Base-by-base conservation (phyloP, 2,113 vertebrate species). In the Numida meleagris region DNA sequence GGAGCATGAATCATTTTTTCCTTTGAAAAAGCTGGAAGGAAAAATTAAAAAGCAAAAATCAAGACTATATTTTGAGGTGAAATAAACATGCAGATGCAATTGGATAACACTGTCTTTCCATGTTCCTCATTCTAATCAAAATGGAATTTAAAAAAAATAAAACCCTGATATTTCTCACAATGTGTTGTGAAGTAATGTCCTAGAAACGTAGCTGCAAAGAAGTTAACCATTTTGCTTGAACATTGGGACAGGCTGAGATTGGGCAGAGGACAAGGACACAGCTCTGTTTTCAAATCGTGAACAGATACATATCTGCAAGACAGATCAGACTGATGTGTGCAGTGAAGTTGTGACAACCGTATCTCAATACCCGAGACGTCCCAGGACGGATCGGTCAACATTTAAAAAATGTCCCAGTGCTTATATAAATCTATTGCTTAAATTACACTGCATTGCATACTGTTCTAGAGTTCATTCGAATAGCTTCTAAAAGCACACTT, bases 61-160 rank as follows among this genome's bases (percentile, higher is more conserved):
- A n/a, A 65, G 61, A 42, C 18, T 46, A 9, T 93, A 80, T 96
- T 93, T 91, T 81, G 68, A 83, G 91, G 62, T 3, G 7, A 88
- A 88, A 72, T 94, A 97, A 94, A 88, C 76, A 84, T 83, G 82
- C 40, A 95, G 88, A 83, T 95, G 72, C 59, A 88, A 63, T 72
- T 83, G 82, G 82, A 65, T 93, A 88, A 45, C 48, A 50, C 68
- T 21, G 2, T 81, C 55, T 91, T 77, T 89, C 23, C 50, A 3
- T 61, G 33, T 90, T 85, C 31, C 33, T 82, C 72, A n/a, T 63
- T 61, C 51, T 43, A 73, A 80, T 43, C 67, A 77, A 94, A 95
- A 94, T 43, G 62, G 70, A 86, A 75, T 67, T 53, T 40, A 19
- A 33, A 85, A 85, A 88, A 78, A 82, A 77, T 63, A 13, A 21